Evolutionary conservation across 2,797 vertebrate species (phyloP).

Genomic region (Phoebastria nigripes): DNA sequence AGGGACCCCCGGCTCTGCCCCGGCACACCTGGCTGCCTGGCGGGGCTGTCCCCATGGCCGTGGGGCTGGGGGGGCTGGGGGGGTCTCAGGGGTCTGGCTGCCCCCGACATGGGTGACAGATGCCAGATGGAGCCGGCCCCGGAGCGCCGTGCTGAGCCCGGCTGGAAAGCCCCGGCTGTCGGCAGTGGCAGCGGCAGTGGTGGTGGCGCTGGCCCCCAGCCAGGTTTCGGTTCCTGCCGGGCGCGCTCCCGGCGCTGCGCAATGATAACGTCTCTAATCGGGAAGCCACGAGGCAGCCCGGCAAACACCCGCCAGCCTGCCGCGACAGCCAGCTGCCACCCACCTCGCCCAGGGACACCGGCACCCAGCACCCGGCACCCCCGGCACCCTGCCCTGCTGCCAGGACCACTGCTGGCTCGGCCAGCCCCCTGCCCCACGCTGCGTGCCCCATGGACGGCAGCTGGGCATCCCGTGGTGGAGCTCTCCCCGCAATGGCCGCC

Average conservation of each 20-base stretch:
- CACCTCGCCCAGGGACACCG: not conserved
- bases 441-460: not conserved
- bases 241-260: not conserved
- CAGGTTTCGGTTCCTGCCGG: not conserved
- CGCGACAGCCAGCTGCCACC: not conserved
- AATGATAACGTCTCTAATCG: not conserved
- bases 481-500: not conserved
- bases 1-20: not conserved
- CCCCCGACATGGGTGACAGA: not conserved
- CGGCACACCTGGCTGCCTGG: no score
- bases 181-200: rapidly evolving
- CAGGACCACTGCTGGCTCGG: no score
- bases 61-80: not conserved
- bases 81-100: not conserved
- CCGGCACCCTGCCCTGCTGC: not conserved
- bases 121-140: not conserved
- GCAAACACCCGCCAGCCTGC: not conserved
- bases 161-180: not conserved
- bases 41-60: not conserved
- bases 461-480: not conserved
- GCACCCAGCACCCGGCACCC: not conserved
- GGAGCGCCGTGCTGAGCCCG: not conserved
- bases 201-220: not conserved
- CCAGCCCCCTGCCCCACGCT: not conserved
- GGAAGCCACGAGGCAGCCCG: no score